Evolutionary conservation across 2,113 vertebrate genomes (phyloP).

Genomic region (Sula dactylatra): DNA sequence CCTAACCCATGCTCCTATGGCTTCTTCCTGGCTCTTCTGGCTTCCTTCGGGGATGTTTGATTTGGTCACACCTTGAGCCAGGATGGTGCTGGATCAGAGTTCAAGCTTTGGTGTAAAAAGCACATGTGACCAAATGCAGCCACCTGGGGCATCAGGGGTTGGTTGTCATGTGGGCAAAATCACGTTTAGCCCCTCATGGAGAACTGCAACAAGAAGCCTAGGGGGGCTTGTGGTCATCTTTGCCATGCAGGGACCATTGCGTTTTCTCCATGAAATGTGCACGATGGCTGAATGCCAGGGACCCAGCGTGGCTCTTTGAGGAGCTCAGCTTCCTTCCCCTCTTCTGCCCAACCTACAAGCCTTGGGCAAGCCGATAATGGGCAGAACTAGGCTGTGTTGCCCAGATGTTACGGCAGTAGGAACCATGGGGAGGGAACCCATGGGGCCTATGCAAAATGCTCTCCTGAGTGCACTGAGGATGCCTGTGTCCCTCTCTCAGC

Average conservation of each 20-base stretch:
- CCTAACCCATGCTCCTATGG: too few relatives aligned
- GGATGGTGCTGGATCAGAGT: background rate
- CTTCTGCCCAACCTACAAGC: background rate
- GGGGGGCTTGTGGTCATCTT: background rate
- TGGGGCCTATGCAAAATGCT: background rate
- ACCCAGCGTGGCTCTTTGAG: background rate
- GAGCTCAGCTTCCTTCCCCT: background rate
- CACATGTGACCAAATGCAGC: too few relatives aligned
- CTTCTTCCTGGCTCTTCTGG: background rate
- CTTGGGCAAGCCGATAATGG: background rate
- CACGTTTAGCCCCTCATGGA: background rate
- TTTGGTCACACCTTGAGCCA: background rate
- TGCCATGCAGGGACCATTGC: accelerated
- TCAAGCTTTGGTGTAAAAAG: background rate
- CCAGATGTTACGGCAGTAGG: background rate
- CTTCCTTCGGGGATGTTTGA: background rate
- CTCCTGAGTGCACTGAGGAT: background rate
- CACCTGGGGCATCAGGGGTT: background rate
- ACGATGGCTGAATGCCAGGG: background rate
- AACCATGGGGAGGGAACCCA: background rate
- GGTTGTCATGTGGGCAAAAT: background rate
- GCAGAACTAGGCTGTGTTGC: background rate
- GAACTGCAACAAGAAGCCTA: background rate
- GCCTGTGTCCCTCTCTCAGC: background rate
- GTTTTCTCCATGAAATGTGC: background rate